Evolutionary conservation across 23 tunicate genomes (phyloP).

Genomic region (Ciona savignyi): DNA sequence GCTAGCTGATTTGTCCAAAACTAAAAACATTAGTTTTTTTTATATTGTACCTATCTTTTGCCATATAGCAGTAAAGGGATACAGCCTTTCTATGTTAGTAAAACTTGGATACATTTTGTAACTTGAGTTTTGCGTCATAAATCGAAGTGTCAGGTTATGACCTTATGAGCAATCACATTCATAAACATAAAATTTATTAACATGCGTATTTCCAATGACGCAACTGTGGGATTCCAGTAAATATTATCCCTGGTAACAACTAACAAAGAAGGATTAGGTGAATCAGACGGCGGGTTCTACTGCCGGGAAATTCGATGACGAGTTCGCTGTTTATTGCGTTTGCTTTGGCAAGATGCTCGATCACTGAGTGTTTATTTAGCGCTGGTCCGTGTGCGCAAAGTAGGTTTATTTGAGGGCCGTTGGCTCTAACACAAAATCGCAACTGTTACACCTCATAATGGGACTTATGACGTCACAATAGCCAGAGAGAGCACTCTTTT

Average conservation of each 20-base stretch:
- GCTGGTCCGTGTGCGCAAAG: not conserved
- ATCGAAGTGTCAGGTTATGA: too few relatives aligned
- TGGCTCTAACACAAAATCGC: not conserved
- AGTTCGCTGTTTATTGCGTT: not conserved
- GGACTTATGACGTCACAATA: not conserved
- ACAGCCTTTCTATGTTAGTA: too few relatives aligned
- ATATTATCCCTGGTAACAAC: too few relatives aligned
- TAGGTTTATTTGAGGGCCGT: not conserved
- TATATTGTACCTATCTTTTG: too few relatives aligned
- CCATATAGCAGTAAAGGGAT: too few relatives aligned
- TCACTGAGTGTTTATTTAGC: not conserved
- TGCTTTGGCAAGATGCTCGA: not conserved
- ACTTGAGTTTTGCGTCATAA: too few relatives aligned
- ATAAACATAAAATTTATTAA: too few relatives aligned
- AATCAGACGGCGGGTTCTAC: not conserved
- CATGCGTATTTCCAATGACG: not conserved
- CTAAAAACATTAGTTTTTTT: too few relatives aligned
- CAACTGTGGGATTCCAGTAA: not conserved
- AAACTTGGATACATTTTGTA: too few relatives aligned
- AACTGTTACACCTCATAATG: conserved; percentile 7
- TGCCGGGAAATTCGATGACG: not conserved
- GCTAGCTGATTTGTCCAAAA: too few relatives aligned
- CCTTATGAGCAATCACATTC: too few relatives aligned
- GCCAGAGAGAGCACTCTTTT: not conserved
- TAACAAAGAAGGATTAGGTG: not conserved